Evolutionary conservation across 1,140 invertebrate species (phyloP).

Genomic region (Drosophila asahinai): DNA sequence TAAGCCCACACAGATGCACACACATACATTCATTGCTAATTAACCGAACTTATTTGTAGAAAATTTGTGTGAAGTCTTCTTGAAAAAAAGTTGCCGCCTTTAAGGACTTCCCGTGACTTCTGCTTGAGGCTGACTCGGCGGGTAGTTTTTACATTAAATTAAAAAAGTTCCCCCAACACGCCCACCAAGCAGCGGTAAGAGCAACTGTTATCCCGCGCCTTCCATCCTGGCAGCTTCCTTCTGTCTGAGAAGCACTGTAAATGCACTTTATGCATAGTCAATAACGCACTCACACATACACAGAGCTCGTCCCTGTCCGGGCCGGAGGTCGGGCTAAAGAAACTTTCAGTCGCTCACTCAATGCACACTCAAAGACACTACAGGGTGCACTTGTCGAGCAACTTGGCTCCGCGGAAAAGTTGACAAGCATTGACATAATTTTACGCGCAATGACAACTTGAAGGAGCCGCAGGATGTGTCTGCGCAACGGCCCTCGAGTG

Average conservation of each 20-base stretch:
- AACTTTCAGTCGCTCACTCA: conserved; percentile 72
- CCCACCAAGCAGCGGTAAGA: conserved; percentile 1
- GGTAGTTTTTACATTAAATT: conserved; percentile 75
- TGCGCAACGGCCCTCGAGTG: conserved; percentile 37
- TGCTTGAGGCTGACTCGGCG: conserved; percentile 26
- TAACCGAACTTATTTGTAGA: conserved; percentile 67
- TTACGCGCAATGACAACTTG: conserved; percentile 80
- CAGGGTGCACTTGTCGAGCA: conserved; percentile 57
- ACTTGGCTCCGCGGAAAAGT: conserved; percentile 69
- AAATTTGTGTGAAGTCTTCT: conserved; percentile 62
- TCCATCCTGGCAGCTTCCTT: conserved; percentile 3
- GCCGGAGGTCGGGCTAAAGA: neutral
- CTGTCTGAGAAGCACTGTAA: conserved; percentile 40
- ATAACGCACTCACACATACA: conserved; percentile 49
- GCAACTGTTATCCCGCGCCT: conserved; percentile 34
- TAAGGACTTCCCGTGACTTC: conserved; percentile 33
- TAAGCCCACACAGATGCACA: conserved; percentile 17
- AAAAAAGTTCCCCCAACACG: conserved; percentile 61
- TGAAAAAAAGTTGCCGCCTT: conserved; percentile 58
- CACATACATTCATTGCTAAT: conserved; percentile 63
- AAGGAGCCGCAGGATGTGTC: conserved; percentile 66
- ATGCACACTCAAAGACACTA: conserved; percentile 76
- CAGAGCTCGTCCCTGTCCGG: no score
- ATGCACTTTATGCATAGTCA: conserved; percentile 69
- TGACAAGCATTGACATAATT: conserved; percentile 83